Evolutionary conservation across 23 tunicate genomes (phyloP), one percentile per base, ranked within the genome.

Genomic region (Ciona savignyi): DNA sequence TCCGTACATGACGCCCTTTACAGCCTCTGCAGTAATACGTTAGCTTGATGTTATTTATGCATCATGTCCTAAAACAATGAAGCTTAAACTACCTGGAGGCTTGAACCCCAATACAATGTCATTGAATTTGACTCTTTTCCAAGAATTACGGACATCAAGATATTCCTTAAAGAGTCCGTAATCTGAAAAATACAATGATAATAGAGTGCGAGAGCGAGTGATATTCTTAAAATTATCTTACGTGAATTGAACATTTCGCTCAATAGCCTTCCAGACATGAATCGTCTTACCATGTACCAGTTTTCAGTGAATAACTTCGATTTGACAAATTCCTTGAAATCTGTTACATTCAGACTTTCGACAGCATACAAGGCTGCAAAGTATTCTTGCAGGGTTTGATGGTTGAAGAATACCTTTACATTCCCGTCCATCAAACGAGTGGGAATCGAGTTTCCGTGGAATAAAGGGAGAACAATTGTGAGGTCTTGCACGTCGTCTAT

Each of bases 311-410:
- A 2, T 1, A 69, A 31, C 33, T 23, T 31, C 23, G 32, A 1
- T 1, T 23, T 20, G 1, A 69, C 34, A 9, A 69, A 31, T 1
- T 69, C 24, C 2, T 2, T 3, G 32, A 30, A 69, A 22, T 32
- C 9, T 2, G 25, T 32, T 2, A 3, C 4, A 1, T 33, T 29
- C 49, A 69, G 33, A 15, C 6, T 1, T 35, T 73, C 42, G 67
- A 25, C 33, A 1, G 35, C 42, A 35, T 73, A 48, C 68, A 48
- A 22, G 1, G 77, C 77, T n/a, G 77, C 77, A 48, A 73, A 73
- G 33, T 25, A 56, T 19, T 73, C 77, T 19, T 48, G 77, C 67
- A 73, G 27, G 33, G 77, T 73, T 73, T 73, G 77, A 30, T 73
- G 77, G 66, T 60, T 60, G 66, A 73, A 73, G 66, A 30, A 73